phyloP scores from a whole-genome alignment of 2,113 vertebrate genomes.

The Electrona antarctica region DNA sequence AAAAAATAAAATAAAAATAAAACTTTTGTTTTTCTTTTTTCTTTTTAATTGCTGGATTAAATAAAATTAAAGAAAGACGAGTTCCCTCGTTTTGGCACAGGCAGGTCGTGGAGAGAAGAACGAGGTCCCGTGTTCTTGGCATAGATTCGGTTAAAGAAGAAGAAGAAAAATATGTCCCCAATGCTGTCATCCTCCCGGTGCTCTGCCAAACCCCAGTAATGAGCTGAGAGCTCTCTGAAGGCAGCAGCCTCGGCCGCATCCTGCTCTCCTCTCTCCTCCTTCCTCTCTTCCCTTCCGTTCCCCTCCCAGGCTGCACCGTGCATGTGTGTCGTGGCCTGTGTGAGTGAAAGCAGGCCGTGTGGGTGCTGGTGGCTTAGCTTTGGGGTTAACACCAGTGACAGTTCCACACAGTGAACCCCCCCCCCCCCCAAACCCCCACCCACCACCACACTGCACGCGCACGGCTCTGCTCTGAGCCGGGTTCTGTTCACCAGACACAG shows the following conservation, averaged over 20 bases:
- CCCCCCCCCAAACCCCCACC: constrained; percentile 18
- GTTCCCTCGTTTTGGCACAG: too few species aligned
- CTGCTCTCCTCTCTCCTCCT: constrained; percentile 36
- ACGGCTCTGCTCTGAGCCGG: not conserved
- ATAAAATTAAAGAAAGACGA: too few species aligned
- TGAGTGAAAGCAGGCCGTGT: constrained; percentile 68
- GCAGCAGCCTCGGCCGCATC: constrained; percentile 49
- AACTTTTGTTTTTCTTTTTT: too few species aligned
- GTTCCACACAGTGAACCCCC: constrained; percentile 43
- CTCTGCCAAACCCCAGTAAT: constrained; percentile 62
- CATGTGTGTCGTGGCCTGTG: constrained; percentile 58
- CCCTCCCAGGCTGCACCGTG: constrained; percentile 60
- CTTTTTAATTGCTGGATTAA: too few species aligned
- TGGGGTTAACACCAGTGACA: constrained; percentile 65
- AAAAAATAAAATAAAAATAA: not conserved
- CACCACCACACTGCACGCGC: not conserved
- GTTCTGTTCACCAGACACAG: constrained; percentile 65
- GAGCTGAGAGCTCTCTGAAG: constrained; percentile 55
- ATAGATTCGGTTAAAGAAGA: too few species aligned
- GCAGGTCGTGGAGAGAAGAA: constrained; percentile 9
- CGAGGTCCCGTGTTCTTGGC: not conserved
- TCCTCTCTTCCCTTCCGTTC: constrained; percentile 43
- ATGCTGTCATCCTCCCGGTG: constrained; percentile 39
- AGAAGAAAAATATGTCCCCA: constrained; percentile 30
- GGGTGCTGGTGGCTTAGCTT: constrained; percentile 57